Percentiles rank a stretch among this genome's conserved stretches.
These are phyloP conservation scores for Cirrhinus molitorella DNA, from an alignment of 2,797 vertebrate genomes.

Conservation along the genomic window DNA sequence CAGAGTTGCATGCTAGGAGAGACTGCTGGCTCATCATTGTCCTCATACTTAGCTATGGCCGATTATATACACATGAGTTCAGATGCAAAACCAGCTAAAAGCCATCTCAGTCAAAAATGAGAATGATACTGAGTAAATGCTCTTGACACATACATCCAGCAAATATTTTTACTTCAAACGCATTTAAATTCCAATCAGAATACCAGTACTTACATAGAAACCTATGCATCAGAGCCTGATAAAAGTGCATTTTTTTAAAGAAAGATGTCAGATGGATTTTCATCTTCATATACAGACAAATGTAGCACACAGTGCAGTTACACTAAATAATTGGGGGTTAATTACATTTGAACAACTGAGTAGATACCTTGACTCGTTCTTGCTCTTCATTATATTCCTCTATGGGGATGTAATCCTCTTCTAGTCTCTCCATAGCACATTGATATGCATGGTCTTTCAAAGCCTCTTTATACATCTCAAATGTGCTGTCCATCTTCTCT, in stretches of 20 bases:
- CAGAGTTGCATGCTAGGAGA: background rate
- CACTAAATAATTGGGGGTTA: background rate
- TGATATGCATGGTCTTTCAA: slow-evolving; percentile 90
- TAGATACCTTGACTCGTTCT: slow-evolving; percentile 83
- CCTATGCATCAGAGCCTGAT: too few species aligned
- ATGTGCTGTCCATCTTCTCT: slow-evolving; percentile 89
- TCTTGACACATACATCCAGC: too few species aligned
- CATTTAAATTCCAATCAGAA: too few species aligned
- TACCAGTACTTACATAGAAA: too few species aligned
- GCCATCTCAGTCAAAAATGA: too few species aligned
- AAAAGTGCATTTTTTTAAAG: too few species aligned
- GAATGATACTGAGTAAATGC: too few species aligned
- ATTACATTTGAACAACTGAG: background rate
- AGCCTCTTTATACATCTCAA: slow-evolving; percentile 92
- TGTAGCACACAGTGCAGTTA: background rate
- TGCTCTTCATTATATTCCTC: slow-evolving; percentile 87
- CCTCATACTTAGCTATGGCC: background rate
- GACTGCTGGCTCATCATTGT: background rate
- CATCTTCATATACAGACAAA: background rate
- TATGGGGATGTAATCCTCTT: slow-evolving; percentile 86
- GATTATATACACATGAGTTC: too few species aligned
- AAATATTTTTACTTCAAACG: too few species aligned
- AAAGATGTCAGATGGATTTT: too few species aligned
- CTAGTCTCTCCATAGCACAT: slow-evolving; percentile 85
- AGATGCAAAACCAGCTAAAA: too few species aligned